Evolutionary conservation across 2,113 vertebrate genomes (phyloP), one percentile per base, ranked within the genome.

Genomic region (Puma concolor): DNA sequence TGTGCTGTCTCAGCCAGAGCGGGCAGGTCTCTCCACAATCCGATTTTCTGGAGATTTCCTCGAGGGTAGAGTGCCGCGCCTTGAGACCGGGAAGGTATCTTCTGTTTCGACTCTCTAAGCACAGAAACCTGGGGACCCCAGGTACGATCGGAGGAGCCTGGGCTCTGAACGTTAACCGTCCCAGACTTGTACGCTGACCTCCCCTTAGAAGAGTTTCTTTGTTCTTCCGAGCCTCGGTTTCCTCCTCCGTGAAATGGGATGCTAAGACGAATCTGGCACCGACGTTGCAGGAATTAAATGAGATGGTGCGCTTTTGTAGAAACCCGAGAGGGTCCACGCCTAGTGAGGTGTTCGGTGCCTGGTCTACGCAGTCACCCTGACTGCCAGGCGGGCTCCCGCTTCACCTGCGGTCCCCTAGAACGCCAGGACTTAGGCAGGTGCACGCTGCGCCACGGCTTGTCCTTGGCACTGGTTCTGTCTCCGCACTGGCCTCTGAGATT

Each of bases 371-470:
- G 2, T 64, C 2, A 0, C 52, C 36, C 33, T 63, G 16, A 1
- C 38, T 64, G 23, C 66, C 48, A 67, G 4, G 17, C 15, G 23
- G 19, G 36, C 21, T 23, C 72, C 19, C 5, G 2, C 4, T 4
- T 71, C 21, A 33, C 69, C 33, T 9, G 16, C 10, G 10, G 60
- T 38, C 71, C 71, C 8, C 1, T 7, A 44, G 50, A 33, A 79
- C 17, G 44, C 36, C 69, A 6, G 9, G 10, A 29, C 23, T 23
- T 15, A 23, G 0, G 0, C 25, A 25, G 2, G 5, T 1, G 5
- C 27, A 19, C 6, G 3, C 3, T 3, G 3, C 33, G 11, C 74
- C 5, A 0, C 0, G 1, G n/a, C 50, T 86, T 14, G 3, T 31
- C 29, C 41, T 12, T 33, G 23, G 50, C 1, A 16, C 9, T 33